Evolutionary conservation across 1,140 invertebrate species (phyloP).

Genomic region (Pygmarrhopalites habei): DNA sequence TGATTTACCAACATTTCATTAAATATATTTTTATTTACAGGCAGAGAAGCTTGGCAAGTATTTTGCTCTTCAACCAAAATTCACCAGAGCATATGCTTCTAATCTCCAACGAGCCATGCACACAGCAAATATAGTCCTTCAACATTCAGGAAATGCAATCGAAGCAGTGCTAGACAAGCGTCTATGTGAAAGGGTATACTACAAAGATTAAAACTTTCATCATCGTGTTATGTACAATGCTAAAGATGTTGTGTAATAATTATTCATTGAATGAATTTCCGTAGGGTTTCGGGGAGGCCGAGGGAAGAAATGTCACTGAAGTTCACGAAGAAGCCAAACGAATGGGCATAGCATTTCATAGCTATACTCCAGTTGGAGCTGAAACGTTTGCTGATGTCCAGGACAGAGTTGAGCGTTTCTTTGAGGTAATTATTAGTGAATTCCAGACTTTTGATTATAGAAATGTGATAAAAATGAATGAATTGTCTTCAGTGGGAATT

Average conservation of each 20-base stretch:
- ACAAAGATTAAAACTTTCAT: too few relatives aligned
- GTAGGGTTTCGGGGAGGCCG: slow-evolving; percentile 28
- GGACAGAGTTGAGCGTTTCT: slow-evolving; percentile 10
- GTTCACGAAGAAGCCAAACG: slow-evolving; percentile 24
- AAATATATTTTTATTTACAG: slow-evolving; percentile 14
- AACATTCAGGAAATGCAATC: slow-evolving; percentile 8
- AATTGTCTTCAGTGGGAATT: background rate
- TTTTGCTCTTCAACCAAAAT: slow-evolving; percentile 7
- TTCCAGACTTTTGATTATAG: background rate
- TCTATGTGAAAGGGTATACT: slow-evolving; percentile 30
- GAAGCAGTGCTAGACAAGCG: slow-evolving; percentile 5
- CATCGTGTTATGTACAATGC: too few relatives aligned
- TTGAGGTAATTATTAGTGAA: too few relatives aligned
- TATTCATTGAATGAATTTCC: too few relatives aligned
- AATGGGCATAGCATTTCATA: background rate
- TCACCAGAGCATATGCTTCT: slow-evolving; percentile 21
- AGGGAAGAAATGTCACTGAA: slow-evolving; percentile 19
- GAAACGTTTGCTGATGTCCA: slow-evolving; percentile 22
- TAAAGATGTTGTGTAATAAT: too few relatives aligned
- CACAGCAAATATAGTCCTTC: slow-evolving; percentile 27
- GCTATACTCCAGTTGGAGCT: slow-evolving; percentile 23
- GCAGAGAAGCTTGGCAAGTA: slow-evolving; percentile 26
- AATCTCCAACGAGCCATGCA: slow-evolving; percentile 23
- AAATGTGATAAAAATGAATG: background rate
- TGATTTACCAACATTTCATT: too few relatives aligned